Base-by-base conservation (phyloP, 2,888 invertebrate species). In the Gymnoscelis rufifasciata region DNA sequence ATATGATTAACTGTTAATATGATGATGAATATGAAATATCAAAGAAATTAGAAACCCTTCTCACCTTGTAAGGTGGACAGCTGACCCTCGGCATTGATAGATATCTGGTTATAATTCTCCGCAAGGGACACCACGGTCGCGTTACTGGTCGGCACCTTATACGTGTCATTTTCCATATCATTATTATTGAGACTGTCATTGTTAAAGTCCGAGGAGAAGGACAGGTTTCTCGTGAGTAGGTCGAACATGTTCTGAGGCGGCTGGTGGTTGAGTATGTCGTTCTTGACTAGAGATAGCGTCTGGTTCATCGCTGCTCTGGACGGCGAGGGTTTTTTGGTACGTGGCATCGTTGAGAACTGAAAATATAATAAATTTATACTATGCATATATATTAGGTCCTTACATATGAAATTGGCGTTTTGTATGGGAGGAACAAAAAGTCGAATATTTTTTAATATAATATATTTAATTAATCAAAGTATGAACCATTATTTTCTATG, bases 341-440 rank as follows among this genome's bases (percentile, higher is more conserved):
- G 83, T 23, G 91, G 91, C 89, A 91, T 91, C 43, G 91, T 91
- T 47, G 91, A 91, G 69, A 90, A 91, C 91, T 91, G 78, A 73
- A 87, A 64, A 10, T 8, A 33, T 26, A 26, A 6, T 26, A 26
- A 6, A 26, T 6, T 26, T 7, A 7, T n/a, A 8, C 5, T 26
- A 6, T 26, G 1, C 7, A 8, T 26, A 3, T 7, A 26, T 7
- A 19, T 19, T 19, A 3, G 5, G 5, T 5, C 3, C 19, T 19
- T 2, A 3, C 19, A 3, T 19, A 19, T 19, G 5, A 19, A 2
- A 19, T 19, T 19, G 19, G 19, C 19, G 19, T 2, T 19, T 19
- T n/a, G n/a, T n/a, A n/a, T n/a, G n/a, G n/a, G n/a, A n/a, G n/a
- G n/a, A n/a, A n/a, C n/a, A n/a, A n/a, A n/a, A n/a, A n/a, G n/a